These are phyloP conservation scores for Malurus splendens DNA, from an alignment of 2,797 vertebrate genomes.

Conservation along the genomic window DNA sequence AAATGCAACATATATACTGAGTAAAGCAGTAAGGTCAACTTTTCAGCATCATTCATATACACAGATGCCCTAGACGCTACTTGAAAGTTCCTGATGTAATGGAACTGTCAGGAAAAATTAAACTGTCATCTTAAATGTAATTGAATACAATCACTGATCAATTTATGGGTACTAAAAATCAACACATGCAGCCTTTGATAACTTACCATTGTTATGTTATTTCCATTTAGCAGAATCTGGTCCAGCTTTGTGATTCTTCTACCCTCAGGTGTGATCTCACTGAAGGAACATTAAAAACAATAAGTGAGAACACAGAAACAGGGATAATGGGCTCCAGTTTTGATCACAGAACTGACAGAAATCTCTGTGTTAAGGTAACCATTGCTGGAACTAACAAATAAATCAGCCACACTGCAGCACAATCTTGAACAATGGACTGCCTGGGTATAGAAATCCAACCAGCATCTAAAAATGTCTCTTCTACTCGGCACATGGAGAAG, in stretches of 20 bases:
- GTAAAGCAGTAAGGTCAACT: background rate
- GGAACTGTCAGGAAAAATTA: background rate
- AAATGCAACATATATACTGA: background rate
- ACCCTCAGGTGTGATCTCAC: conserved; percentile 12
- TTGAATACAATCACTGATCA: accelerated
- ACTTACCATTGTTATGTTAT: conserved; percentile 3
- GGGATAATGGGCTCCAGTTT: background rate
- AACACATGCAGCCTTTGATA: background rate
- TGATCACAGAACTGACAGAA: background rate
- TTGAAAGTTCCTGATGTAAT: background rate
- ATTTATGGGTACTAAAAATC: background rate
- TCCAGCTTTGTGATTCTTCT: conserved; percentile 21
- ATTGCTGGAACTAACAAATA: background rate
- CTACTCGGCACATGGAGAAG: background rate
- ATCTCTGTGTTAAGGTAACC: background rate
- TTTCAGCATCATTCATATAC: background rate
- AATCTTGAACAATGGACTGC: background rate
- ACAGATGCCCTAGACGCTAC: background rate
- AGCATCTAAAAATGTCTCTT: background rate
- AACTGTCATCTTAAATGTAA: background rate
- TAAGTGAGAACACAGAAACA: background rate
- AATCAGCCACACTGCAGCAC: background rate
- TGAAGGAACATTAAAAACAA: background rate
- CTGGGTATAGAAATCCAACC: background rate
- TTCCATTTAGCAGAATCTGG: conserved; percentile 15